Conservation (phyloP, 1,140 invertebrate species). For the Drosophila mojavensis region DNA sequence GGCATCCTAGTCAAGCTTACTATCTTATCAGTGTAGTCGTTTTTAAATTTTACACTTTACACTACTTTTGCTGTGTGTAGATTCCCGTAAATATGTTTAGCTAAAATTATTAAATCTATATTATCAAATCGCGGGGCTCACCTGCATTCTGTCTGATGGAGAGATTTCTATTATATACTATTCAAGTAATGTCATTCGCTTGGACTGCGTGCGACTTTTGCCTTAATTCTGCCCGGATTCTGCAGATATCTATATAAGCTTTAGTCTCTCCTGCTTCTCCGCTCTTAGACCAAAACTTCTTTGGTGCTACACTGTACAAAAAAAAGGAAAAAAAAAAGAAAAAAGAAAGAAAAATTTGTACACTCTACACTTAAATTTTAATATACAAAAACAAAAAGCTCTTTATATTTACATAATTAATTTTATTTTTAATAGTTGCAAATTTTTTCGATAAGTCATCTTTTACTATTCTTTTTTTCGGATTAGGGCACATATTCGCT, state of each 20-base stretch:
- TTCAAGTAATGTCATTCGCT: background rate
- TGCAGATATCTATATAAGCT: constrained; percentile 47
- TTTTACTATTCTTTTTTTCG: constrained; percentile 5
- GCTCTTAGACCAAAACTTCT: constrained; percentile 21
- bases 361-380: constrained; percentile 41
- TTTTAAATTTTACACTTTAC: background rate
- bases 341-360: constrained; percentile 1
- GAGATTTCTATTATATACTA: background rate
- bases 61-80: background rate
- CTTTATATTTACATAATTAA: constrained; percentile 58
- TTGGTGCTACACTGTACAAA: constrained; percentile 19
- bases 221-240: constrained; percentile 25
- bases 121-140: background rate
- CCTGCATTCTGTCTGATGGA: constrained; percentile 1
- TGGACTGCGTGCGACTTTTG: constrained; percentile 18
- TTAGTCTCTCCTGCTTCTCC: constrained; percentile 10
- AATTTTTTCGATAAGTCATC: constrained; percentile 54
- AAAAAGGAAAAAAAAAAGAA: background rate
- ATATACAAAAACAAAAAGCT: constrained; percentile 36
- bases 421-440: constrained; percentile 76
- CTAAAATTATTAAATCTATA: background rate
- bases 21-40: constrained; percentile 4
- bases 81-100: constrained; percentile 6
- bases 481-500: constrained; percentile 30
- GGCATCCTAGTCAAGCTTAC: constrained; percentile 30